These are phyloP conservation scores for Brachyhypopomus gauderio DNA, from an alignment of 2,113 vertebrate genomes.

Conservation along the genomic window DNA sequence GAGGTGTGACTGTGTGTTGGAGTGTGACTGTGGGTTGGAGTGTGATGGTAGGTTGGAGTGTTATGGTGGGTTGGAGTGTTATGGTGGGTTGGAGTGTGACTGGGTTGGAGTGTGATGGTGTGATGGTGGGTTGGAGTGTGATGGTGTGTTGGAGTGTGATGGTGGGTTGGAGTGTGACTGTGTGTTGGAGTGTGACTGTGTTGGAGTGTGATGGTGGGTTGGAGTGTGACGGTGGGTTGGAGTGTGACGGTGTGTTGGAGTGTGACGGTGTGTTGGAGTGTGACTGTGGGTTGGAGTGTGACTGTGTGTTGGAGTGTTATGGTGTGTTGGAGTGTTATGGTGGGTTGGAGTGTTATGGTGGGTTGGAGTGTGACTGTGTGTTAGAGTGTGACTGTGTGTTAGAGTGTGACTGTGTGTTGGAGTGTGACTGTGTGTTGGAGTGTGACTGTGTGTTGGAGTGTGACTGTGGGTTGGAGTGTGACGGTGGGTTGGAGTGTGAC, in stretches of 20 bases:
- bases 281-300: not conserved
- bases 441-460: slow-evolving; percentile 1
- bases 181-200: slow-evolving; percentile 14
- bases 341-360: not conserved
- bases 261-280: slow-evolving; percentile 1
- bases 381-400: not conserved
- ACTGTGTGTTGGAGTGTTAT: slow-evolving; percentile 7
- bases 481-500: not conserved
- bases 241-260: slow-evolving; percentile 3
- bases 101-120: not conserved
- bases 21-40: not conserved
- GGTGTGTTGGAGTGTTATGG: slow-evolving; percentile 8
- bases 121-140: not conserved
- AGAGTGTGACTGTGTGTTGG: slow-evolving; percentile 8
- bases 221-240: too few species aligned
- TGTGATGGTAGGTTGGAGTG: too few species aligned
- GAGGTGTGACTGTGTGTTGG: too few species aligned
- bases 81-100: not conserved
- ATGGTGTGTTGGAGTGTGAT: slow-evolving; percentile 6
- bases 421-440: slow-evolving; percentile 5
- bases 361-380: slow-evolving; percentile 9
- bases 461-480: not conserved
- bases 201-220: not conserved
- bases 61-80: not conserved
- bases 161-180: too few species aligned